A percentile compares a stretch with the other conserved stretches of the same genome.
These are phyloP conservation scores for Calephelis nemesis DNA, from an alignment of 1,140 invertebrate genomes.

Conservation along the genomic window DNA sequence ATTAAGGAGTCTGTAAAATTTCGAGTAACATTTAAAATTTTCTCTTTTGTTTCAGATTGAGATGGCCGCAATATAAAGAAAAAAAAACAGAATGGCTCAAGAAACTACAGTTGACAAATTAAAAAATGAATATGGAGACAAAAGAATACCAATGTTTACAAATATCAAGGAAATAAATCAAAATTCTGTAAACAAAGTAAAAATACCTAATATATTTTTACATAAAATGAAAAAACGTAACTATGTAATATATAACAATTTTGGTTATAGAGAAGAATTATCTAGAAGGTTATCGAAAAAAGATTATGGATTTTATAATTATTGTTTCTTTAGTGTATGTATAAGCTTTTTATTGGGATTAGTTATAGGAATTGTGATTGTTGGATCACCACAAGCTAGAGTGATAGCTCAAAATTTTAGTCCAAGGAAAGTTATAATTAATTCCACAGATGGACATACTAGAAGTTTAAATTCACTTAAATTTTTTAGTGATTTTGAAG, in stretches of 20 bases:
- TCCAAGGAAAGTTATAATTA: constrained; percentile 43
- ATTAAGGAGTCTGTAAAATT: background rate
- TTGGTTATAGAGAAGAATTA: constrained; percentile 49
- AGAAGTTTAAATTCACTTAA: constrained; percentile 54
- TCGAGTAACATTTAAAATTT: background rate
- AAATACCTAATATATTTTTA: constrained; percentile 31
- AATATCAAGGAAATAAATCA: constrained; percentile 35
- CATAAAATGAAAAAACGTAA: constrained; percentile 43
- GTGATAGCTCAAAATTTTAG: constrained; percentile 34
- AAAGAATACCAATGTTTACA: constrained; percentile 45
- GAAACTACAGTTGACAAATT: background rate
- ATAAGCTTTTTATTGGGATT: constrained; percentile 55
- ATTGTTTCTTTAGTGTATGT: constrained; percentile 52
- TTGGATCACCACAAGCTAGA: constrained; percentile 46
- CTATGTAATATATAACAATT: constrained; percentile 47
- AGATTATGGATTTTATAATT: constrained; percentile 56
- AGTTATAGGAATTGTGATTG: constrained; percentile 52
- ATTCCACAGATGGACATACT: constrained; percentile 37
- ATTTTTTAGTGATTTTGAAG: constrained; percentile 34
- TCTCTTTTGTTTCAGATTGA: background rate
- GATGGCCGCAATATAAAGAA: background rate
- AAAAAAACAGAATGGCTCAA: constrained; percentile 6
- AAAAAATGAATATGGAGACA: constrained; percentile 25
- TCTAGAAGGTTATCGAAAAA: constrained; percentile 47
- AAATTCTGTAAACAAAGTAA: constrained; percentile 29